Evolutionary conservation across 2,113 vertebrate genomes (phyloP), one percentile per base, ranked within the genome.

Genomic region (Physeter macrocephalus): DNA sequence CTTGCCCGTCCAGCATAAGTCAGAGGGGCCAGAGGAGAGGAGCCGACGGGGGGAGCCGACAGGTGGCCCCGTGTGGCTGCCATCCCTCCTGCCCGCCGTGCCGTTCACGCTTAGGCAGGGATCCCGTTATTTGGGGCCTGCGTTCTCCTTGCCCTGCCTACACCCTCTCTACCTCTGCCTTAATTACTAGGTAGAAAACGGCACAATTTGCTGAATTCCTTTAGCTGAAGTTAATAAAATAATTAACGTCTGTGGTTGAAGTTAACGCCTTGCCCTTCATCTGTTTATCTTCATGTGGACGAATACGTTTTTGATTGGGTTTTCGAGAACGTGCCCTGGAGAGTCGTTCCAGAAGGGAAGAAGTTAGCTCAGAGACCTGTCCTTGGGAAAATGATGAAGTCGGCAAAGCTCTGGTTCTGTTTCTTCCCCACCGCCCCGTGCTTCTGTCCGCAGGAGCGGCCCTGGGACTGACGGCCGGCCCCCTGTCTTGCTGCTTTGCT

Each of bases 391-490:
- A 23, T 8, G 17, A 11, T 29, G 43, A 34, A 21, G 39, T 4
- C 1, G 27, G 8, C 61, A 27, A 3, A 74, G 21, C 18, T 27
- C 66, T 43, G 29, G 43, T 49, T 66, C 57, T 3, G 0, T 23
- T 57, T 57, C 72, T 71, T 29, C 52, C 10, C 88, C 9, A 39
- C 18, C 29, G 21, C 17, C 9, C 39, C 25, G 1, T 6, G 15
- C 31, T 29, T 29, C 5, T 34, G 4, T 23, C 57, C 29, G 6
- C 6, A 6, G 5, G 49, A 12, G 29, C 31, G 25, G 23, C 29
- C 3, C 15, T 8, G 0, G 61, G 9, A 5, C 83, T 12, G 29
- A 36, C 10, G 1, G 0, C 25, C 4, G 1, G 72, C 46, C 17
- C 17, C 59, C 59, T 54, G 1, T 6, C 59, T 27, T 0, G 12